Base-by-base conservation (phyloP, 2,113 vertebrate species). In the Tricholaema leucomelas region DNA sequence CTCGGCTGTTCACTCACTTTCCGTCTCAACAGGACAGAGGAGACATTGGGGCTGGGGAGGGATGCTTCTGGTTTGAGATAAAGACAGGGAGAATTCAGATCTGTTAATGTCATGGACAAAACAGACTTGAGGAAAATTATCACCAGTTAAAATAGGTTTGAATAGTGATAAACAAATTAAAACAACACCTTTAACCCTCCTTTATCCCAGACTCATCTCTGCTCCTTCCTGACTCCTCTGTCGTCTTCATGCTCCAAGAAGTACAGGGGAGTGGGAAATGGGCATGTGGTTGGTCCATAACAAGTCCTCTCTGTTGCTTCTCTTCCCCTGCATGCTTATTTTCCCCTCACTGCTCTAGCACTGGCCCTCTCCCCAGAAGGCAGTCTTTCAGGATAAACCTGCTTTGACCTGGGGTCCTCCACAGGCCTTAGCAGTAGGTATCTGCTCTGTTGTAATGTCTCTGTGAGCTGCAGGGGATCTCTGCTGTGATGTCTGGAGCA, bases 321-420 rank as follows among this genome's bases (percentile, higher is more conserved):
- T 9, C 16, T 80, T 80, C 36, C 35, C 48, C 46, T 55, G 27
- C 18, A 8, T 1, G 2, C 10, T 48, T 73, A 35, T 72, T 46
- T 48, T 27, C 8, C 4, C 11, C 24, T 35, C 46, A 48, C 46
- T 50, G 9, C 27, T 50, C 19, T 48, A n/a, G 20, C 0, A 0
- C 61, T 25, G 11, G 12, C 30, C 18, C 10, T 58, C 18, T 56
- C 6, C 5, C 12, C 27, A 50, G 48, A 13, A 33, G 63, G 17
- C 25, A 50, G 15, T 69, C 18, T 69, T 69, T 56, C 40, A 58
- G 75, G 33, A 17, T 50, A 63, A 74, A 80, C 38, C 25, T 52
- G 9, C 15, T 79, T 11, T 2, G 5, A 25, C 38, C 33, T 48
- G 12, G 48, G 12, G 48, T 50, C 48, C 48, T 50, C 12, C 23